Base-by-base conservation (phyloP, 2,113 vertebrate species). In the Rhea pennata region DNA sequence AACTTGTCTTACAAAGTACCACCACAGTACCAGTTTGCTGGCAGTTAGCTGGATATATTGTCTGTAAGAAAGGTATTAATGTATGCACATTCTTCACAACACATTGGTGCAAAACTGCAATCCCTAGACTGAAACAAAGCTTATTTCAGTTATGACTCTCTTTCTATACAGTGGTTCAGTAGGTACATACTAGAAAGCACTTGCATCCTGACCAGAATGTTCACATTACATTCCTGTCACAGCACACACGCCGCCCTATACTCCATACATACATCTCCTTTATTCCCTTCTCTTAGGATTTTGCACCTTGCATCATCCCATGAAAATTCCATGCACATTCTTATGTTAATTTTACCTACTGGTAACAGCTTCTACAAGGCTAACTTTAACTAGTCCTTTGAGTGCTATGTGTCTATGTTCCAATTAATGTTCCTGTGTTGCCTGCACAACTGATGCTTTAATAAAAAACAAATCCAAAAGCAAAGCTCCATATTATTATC, bases 151-250 rank as follows among this genome's bases (percentile, higher is more conserved):
- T 44, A 12, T 24, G n/a, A 42, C 42, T 69, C 62, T 36, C 27
- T 56, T 67, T 59, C 84, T 46, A 20, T 48, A 5, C 15, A 7
- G 10, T 4, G 15, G 62, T 3, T 29, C 69, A 80, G 80, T 53
- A 17, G 33, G 53, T n/a, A 5, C 5, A 0, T 3, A 3, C 3
- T 42, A 44, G 54, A 15, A 6, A 72, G 53, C 59, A 44, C 12
- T 0, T 1, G 39, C 19, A 6, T 51, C 56, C 82, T 12, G 3
- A 7, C 2, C 48, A 46, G n/a, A 59, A 27, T 0, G 1, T 33
- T 17, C 40, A 11, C 39, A 2, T 48, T 46, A 58, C 27, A 12
- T 23, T 36, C 77, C 65, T 48, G 5, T 51, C 51, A 9, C 58
- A 46, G 69, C 75, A 44, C 36, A 4, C 69, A 39, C 36, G 26